A percentile compares a stretch with the other conserved stretches of the same genome.
phyloP scores from a whole-genome alignment of 2,888 invertebrate genomes.

The Noctua fimbriata region DNA sequence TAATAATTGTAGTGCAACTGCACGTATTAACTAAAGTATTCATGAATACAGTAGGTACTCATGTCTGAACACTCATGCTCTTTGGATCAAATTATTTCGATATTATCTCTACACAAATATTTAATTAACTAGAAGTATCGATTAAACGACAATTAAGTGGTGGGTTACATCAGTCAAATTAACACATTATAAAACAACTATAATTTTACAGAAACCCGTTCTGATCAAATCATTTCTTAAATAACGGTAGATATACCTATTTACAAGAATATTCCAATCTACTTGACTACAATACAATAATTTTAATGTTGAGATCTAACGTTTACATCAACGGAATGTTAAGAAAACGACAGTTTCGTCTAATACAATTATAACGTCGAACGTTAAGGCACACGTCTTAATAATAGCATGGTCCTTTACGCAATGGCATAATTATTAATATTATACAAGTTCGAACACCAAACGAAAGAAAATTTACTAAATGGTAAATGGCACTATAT shows the following conservation, averaged over 20 bases:
- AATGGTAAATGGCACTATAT: not conserved
- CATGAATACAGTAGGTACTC: not conserved
- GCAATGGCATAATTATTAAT: constrained; percentile 9
- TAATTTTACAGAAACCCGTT: constrained; percentile 18
- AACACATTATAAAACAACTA: constrained; percentile 13
- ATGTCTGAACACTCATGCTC: constrained; percentile 12
- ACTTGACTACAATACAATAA: constrained; percentile 45
- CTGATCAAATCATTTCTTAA: constrained; percentile 5
- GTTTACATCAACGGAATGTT: constrained; percentile 46
- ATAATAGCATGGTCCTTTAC: constrained; percentile 36
- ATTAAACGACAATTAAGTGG: constrained; percentile 27
- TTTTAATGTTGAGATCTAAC: constrained; percentile 52
- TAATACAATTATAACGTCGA: constrained; percentile 60
- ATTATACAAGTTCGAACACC: not conserved
- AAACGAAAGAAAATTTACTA: not conserved
- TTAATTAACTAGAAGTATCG: constrained; percentile 7
- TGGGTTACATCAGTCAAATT: constrained; percentile 33
- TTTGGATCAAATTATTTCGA: constrained; percentile 15
- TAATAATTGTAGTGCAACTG: not conserved
- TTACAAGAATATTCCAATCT: constrained; percentile 45
- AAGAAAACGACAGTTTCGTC: constrained; percentile 54
- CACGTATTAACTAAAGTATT: not conserved
- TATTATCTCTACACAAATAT: constrained; percentile 7
- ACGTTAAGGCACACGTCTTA: constrained; percentile 76
- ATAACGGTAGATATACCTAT: constrained; percentile 28